Base-by-base conservation (phyloP, 2,797 vertebrate genomes). In the Cephalopachus bancanus region DNA sequence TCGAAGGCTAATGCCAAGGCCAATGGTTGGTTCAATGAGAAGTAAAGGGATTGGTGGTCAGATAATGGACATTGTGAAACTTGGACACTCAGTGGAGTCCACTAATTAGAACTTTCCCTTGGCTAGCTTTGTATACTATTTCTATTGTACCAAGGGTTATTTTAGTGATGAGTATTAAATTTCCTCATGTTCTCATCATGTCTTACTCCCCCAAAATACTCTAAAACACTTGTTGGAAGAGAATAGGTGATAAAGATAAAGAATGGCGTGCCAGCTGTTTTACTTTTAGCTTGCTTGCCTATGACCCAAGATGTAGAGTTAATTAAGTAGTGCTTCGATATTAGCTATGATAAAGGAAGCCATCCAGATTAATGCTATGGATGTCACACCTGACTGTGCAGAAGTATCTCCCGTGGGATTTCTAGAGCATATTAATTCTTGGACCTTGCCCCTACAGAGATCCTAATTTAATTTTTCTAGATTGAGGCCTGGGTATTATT, bases 351-450 rank as follows among this genome's bases (percentile, higher is more conserved):
- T 44, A 83, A 89, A 76, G 24, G 28, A 76, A 67, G 12, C 9
- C 64, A 83, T 79, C 65, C 10, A 33, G 15, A 67, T 75, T 30
- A 26, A 10, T 75, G 37, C 49, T 51, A 5, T 75, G 4, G 22
- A 49, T 83, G 20, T 24, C 9, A 83, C 26, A 33, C 3, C 67
- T 62, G 60, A 5, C 60, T 69, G 3, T 10, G 76, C 20, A 15
- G 74, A 53, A 57, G 12, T 75, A 1, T 87, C 62, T 84, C 30
- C 30, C 26, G 22, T 30, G 5, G 24, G 79, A 79, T 64, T 96
- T 92, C 24, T 78, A 89, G 20, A 93, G 74, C 83, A 76, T 59
- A 60, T 28, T 91, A 19, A 75, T 80, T 55, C 19, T 80, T 93
- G 10, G 49, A 30, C 3, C 3, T 1, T 20, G 17, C 5, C 16